phyloP scores from a whole-genome alignment of 2,113 vertebrate species.

The Pygoscelis adeliae region DNA sequence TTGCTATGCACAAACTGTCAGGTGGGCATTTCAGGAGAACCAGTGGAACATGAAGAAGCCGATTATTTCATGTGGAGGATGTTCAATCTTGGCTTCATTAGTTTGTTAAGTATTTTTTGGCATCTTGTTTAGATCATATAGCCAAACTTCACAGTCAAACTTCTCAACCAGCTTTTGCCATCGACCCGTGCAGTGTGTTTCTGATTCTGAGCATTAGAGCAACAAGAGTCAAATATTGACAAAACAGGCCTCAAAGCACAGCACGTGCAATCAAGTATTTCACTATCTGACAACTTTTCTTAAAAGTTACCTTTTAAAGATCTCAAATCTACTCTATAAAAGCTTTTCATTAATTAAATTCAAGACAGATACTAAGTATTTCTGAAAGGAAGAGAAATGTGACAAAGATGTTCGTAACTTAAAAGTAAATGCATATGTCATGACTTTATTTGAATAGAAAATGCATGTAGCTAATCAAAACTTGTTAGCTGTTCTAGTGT shows the following conservation, averaged over 20 bases:
- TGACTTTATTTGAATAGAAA: slow-evolving; percentile 14
- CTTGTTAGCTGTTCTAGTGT: neutral
- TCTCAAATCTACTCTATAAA: neutral
- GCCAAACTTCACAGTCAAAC: neutral
- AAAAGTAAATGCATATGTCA: neutral
- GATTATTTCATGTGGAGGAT: neutral
- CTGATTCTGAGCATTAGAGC: neutral
- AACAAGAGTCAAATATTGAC: neutral
- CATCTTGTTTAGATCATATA: neutral
- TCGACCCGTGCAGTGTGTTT: neutral
- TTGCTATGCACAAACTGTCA: neutral
- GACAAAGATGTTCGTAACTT: neutral
- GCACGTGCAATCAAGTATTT: neutral
- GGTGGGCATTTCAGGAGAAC: neutral
- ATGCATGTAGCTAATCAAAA: neutral
- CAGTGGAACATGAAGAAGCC: neutral
- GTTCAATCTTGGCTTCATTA: neutral
- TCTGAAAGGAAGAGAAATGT: neutral
- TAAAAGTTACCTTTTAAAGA: neutral
- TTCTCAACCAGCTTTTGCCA: neutral
- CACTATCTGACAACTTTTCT: neutral
- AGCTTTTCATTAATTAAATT: neutral
- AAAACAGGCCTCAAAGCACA: neutral
- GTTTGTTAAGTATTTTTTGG: neutral
- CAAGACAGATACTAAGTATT: neutral